phyloP scores from a whole-genome alignment of 2,797 vertebrate genomes.

The Cryptoblepharus egeriae region DNA sequence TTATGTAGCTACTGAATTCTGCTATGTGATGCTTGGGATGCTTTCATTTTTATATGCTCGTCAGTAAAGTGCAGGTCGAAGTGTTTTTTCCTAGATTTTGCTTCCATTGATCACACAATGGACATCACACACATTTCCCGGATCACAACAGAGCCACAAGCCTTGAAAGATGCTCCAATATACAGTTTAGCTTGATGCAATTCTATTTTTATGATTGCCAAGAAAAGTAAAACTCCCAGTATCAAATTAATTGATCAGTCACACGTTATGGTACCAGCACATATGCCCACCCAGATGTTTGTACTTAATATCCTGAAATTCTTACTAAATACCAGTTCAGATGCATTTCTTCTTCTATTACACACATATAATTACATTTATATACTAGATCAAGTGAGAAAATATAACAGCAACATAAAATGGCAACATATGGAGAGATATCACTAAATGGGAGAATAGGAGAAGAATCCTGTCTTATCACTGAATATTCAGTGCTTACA shows the following conservation, averaged over 20 bases:
- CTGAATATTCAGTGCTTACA: background rate
- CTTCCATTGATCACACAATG: background rate
- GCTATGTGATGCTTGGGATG: background rate
- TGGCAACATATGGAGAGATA: background rate
- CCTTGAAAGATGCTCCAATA: rapidly evolving
- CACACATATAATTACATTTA: slow-evolving; percentile 7
- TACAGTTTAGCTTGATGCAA: background rate
- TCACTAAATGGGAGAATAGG: slow-evolving; percentile 4
- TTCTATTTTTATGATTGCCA: background rate
- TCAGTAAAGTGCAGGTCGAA: background rate
- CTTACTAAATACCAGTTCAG: slow-evolving; percentile 15
- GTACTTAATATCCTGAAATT: slow-evolving; percentile 41
- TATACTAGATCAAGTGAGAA: slow-evolving; percentile 36
- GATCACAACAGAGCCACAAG: background rate
- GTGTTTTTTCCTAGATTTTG: background rate
- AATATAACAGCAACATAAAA: slow-evolving; percentile 41
- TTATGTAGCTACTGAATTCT: background rate
- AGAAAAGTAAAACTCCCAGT: background rate
- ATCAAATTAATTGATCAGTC: slow-evolving; percentile 19
- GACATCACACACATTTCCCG: no score
- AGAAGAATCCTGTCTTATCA: background rate
- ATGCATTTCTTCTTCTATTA: slow-evolving; percentile 29
- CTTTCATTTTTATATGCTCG: background rate
- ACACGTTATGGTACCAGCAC: slow-evolving; percentile 12
- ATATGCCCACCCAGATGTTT: slow-evolving; percentile 36